Evolutionary conservation across 23 tunicate species (phyloP).

Genomic region (Diplosoma virens): DNA sequence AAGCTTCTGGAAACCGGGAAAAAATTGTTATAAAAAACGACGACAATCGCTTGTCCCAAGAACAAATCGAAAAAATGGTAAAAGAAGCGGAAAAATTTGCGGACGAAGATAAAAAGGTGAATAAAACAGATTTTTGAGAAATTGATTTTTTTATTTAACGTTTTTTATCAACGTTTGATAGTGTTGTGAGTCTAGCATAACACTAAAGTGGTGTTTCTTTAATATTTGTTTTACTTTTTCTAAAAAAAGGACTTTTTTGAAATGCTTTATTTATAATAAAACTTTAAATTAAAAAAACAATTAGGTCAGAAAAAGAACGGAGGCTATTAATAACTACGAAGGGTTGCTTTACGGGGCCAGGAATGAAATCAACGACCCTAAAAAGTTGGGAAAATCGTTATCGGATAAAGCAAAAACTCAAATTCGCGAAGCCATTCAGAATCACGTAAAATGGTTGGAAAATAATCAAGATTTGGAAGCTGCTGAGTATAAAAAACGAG

Average conservation of each 20-base stretch:
- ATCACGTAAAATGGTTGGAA: conserved; percentile 38
- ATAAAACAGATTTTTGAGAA: background rate
- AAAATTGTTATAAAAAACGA: conserved; percentile 53
- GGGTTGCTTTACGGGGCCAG: background rate
- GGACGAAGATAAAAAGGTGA: conserved; percentile 46
- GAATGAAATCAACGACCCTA: conserved; percentile 31
- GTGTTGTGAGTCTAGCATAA: background rate
- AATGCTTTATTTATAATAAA: background rate
- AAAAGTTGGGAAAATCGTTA: conserved; percentile 11
- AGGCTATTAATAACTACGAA: conserved; percentile 28
- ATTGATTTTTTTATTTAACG: background rate
- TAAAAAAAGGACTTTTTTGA: background rate
- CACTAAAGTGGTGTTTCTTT: background rate
- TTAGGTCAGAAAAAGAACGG: conserved; percentile 32
- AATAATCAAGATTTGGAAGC: conserved; percentile 24
- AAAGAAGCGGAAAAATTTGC: conserved; percentile 62
- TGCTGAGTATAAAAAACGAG: conserved; percentile 21
- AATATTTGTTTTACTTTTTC: background rate
- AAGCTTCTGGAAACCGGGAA: conserved; percentile 57
- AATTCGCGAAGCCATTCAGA: conserved; percentile 1
- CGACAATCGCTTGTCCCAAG: conserved; percentile 41
- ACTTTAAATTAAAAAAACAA: background rate
- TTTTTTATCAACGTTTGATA: background rate
- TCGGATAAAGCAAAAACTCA: conserved; percentile 18
- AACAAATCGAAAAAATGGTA: conserved; percentile 55